Evolutionary conservation across 2,113 vertebrate species (phyloP).

Genomic region (Rhipidura dahli): DNA sequence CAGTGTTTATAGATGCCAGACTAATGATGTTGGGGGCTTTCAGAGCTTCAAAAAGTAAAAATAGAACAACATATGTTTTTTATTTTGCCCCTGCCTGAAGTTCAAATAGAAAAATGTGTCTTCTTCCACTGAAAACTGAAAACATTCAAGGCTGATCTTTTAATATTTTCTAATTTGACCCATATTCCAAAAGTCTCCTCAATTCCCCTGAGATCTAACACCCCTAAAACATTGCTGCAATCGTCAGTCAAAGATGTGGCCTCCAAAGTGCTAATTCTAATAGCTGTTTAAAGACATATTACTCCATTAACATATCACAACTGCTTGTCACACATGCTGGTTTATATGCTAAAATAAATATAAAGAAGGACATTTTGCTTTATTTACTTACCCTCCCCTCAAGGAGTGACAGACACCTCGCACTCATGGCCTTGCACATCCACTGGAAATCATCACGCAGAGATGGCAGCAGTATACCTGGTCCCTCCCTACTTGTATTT

Average conservation of each 20-base stretch:
- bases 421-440: background rate
- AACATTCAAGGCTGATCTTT: background rate
- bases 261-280: background rate
- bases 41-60: background rate
- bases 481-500: background rate
- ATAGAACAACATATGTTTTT: background rate
- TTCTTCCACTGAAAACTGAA: background rate
- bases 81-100: background rate
- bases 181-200: background rate
- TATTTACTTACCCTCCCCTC: background rate
- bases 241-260: background rate
- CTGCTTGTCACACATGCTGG: background rate
- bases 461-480: background rate
- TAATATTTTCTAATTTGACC: background rate
- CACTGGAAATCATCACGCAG: background rate
- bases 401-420: background rate
- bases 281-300: background rate
- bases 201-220: background rate
- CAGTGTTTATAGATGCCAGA: background rate
- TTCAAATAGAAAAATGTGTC: background rate
- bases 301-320: background rate
- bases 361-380: background rate
- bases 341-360: background rate
- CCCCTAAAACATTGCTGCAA: background rate
- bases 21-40: background rate